Base-by-base conservation (phyloP, 2,113 vertebrate species). In the Macrotus californicus region DNA sequence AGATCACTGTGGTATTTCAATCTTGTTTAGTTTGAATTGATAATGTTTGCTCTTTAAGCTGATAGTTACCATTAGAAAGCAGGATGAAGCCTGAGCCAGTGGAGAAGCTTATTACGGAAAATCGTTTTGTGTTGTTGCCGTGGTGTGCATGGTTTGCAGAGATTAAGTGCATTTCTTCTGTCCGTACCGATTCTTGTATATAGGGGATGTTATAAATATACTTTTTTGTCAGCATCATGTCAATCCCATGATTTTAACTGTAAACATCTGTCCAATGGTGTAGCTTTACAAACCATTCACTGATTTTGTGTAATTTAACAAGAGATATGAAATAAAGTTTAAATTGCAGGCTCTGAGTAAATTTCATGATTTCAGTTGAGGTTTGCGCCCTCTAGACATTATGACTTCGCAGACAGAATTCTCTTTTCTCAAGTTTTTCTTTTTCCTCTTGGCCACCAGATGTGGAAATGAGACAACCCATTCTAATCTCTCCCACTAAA, bases 281-380 rank as follows among this genome's bases (percentile, higher is more conserved):
- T 98, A 98, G 96, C 98, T 98, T 98, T 98, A 96, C 96, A 97
- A 95, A 96, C 95, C 79, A 6, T 97, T 98, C 96, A 97, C 97
- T 97, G 98, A 98, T 98, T 98, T 98, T 98, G 98, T 98, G 98
- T 98, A 98, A 98, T 98, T 98, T 98, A 98, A 98, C 96, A 96
- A 97, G 98, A 98, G 98, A 96, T 97, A 96, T 84, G 97, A 98
- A 98, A 98, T 98, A 98, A 98, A 98, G 97, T 98, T 98, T 98
- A 98, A 97, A 98, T 97, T 97, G 94, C 97, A 96, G 96, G 48
- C 96, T 97, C 93, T 94, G 97, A 92, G 94, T 97, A 91, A 91
- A 4, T 91, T 92, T 97, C 29, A 2, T 98, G 92, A 93, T 98
- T 98, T 96, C 67, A 91, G 36, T 82, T 61, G 26, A 86, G 80